phyloP scores from a whole-genome alignment of 2,888 invertebrate species.

The Agriotes lineatus region DNA sequence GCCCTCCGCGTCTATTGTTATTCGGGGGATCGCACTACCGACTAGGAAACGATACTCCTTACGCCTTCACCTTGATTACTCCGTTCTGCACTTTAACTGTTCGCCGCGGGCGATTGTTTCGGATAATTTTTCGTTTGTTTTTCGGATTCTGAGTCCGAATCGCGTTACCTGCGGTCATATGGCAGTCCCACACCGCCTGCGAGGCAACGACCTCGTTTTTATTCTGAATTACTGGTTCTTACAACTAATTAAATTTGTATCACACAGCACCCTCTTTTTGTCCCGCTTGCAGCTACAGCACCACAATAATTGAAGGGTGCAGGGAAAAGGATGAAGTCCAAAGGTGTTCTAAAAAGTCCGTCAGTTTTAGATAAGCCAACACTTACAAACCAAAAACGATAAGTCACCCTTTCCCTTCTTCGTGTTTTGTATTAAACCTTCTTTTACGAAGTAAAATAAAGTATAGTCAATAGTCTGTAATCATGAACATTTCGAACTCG shows the following conservation, averaged over 20 bases:
- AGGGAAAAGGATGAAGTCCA: too few relatives aligned
- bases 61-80: background rate
- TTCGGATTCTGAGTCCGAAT: background rate
- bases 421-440: too few relatives aligned
- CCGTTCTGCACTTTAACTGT: background rate
- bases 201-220: slow-evolving; percentile 39
- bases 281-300: background rate
- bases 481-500: too few relatives aligned
- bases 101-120: background rate
- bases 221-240: slow-evolving; percentile 16
- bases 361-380: too few relatives aligned
- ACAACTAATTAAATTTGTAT: slow-evolving; percentile 12
- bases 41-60: slow-evolving; percentile 13
- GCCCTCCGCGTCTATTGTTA: slow-evolving; percentile 40
- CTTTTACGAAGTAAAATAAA: too few relatives aligned
- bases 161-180: slow-evolving; percentile 4
- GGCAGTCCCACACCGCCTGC: background rate
- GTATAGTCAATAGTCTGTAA: too few relatives aligned
- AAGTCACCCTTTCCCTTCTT: too few relatives aligned
- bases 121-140: background rate
- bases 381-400: too few relatives aligned
- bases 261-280: background rate
- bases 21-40: slow-evolving; percentile 3
- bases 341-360: too few relatives aligned
- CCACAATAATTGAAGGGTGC: too few relatives aligned